Base-by-base conservation (phyloP, 2,888 invertebrate genomes). In the Drosophila yooni region DNA sequence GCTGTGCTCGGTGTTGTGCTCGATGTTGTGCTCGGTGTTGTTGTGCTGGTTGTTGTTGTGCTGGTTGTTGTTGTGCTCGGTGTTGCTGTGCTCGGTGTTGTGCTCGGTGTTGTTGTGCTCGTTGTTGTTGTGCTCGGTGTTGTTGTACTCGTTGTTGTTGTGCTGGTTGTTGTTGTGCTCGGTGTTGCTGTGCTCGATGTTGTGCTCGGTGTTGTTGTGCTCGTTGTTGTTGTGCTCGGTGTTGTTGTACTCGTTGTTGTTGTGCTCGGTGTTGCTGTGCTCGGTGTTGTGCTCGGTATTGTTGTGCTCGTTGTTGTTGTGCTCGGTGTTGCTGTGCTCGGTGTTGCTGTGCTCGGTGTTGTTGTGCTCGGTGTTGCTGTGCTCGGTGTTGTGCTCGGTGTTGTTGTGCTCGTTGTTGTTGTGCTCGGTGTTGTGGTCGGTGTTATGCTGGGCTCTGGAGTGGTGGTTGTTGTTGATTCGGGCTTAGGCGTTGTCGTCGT, bases 401-500 rank as follows among this genome's bases (percentile, higher is more conserved):
- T 7, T 21, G 21, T 21, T 21, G 21, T 34, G 0, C 46, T 34
- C 18, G 43, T 34, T 7, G 67, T 18, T 7, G 43, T 65, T 3
- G 50, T 46, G 25, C 25, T 57, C 10, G 38, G 21, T 5, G 31
- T 33, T 15, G 29, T 7, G 40, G 27, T 31, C 11, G 34, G n/a
- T 8, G 57, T 29, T 31, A 36, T 51, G 58, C 53, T 71, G 18
- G 18, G 13, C n/a, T 27, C 1, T 64, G 56, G 38, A 21, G 53
- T 21, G 21, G 11, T 66, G 8, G 18, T 65, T 29, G 29, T 21
- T 56, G 27, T 27, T 13, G 38, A 27, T 27, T 38, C 43, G 1
- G 48, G 31, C 36, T 74, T 29, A 8, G 79, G 40, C 1, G 64
- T 36, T n/a, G 69, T 36, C 1, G 50, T 59, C 10, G 66, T 43